phyloP scores from a whole-genome alignment of 2,888 invertebrate genomes.

The Exocentrus adspersus region DNA sequence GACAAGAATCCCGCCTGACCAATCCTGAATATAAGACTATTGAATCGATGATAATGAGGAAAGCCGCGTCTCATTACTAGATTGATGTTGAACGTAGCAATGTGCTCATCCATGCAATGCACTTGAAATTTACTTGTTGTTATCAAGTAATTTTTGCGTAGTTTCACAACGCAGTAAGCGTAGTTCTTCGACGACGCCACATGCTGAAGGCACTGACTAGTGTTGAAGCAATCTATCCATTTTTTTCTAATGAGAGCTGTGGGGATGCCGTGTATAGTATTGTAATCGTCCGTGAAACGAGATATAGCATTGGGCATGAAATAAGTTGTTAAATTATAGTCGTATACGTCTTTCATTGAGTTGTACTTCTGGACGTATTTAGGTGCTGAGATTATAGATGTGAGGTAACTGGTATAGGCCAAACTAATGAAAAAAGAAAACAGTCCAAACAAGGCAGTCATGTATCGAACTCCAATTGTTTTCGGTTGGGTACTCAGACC shows the following conservation, averaged over 20 bases:
- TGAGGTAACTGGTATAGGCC: conserved; percentile 23
- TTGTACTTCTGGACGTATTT: conserved; percentile 18
- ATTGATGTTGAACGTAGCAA: neutral
- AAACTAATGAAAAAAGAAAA: conserved; percentile 8
- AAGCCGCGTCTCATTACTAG: neutral
- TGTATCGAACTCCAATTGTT: conserved; percentile 22
- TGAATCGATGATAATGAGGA: neutral
- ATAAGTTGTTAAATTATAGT: conserved; percentile 24
- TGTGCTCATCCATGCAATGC: neutral
- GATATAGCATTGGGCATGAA: neutral
- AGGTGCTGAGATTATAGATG: conserved; percentile 23
- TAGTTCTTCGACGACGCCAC: neutral
- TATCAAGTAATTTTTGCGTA: neutral
- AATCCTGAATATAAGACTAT: neutral
- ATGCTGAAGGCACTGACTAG: neutral
- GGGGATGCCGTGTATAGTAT: neutral
- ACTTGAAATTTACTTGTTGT: neutral
- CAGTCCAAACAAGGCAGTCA: conserved; percentile 20
- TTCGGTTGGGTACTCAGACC: conserved; percentile 12
- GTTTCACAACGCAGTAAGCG: neutral
- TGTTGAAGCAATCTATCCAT: neutral
- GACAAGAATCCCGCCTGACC: neutral
- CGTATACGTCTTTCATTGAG: conserved; percentile 24
- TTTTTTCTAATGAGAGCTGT: neutral
- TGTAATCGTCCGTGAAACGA: neutral